Base-by-base conservation (phyloP, 2,888 invertebrate genomes). In the Meteorus colon region DNA sequence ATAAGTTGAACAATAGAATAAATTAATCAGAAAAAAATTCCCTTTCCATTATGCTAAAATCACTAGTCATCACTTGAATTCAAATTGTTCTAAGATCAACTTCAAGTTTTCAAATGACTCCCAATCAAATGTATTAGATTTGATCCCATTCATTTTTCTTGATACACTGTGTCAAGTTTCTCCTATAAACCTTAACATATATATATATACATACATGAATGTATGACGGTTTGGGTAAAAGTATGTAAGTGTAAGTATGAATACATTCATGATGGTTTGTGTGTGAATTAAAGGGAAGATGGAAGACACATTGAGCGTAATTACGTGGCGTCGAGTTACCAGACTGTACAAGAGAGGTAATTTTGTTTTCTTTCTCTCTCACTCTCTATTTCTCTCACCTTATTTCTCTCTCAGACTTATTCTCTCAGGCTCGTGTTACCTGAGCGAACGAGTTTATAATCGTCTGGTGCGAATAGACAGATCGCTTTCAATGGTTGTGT, bases 401-500 rank as follows among this genome's bases (percentile, higher is more conserved):
- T 12, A 41, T 41, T n/a, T 48, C 55, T 55, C 31, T 45, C 63
- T 72, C 71, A 63, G 45, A 62, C 45, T 55, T 41, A 41, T 62
- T 72, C 71, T 45, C 71, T 37, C 62, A 24, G 68, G 67, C 75
- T 76, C 72, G 67, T 63, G 71, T 76, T 76, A 76, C 76, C 67
- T 72, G 55, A 55, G 62, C 76, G 76, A 76, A 76, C 76, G 76
- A 76, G 76, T 76, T 76, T 76, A 76, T 76, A 76, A 76, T 76
- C 72, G 72, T 60, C 68, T 72, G 62, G 72, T 76, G 76, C 76
- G 76, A 76, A 76, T 76, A 76, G 76, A 72, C 76, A 76, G 76
- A 76, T 76, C 72, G 76, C 62, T 76, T 76, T 76, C 76, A 76
- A 76, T 76, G 76, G 67, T 55, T 27, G 37, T 55, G 55, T 69